phyloP scores from a whole-genome alignment of 2,113 vertebrate species.

The Sakesphorus luctuosus region DNA sequence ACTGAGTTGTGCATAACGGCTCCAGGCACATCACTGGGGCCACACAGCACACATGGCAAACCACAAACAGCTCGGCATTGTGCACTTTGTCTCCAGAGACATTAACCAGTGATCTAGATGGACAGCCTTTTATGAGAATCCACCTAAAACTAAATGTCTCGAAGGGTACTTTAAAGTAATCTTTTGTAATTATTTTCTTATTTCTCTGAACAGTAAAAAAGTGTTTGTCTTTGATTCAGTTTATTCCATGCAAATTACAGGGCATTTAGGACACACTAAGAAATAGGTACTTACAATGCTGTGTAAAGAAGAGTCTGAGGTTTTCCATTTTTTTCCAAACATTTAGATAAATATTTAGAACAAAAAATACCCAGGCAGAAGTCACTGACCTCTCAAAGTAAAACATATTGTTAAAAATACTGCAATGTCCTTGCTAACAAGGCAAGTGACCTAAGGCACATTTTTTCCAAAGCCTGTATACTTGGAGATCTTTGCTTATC shows the following conservation, averaged over 20 bases:
- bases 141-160: neutral
- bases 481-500: conserved; percentile 68
- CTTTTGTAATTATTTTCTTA: neutral
- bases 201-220: neutral
- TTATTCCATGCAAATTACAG: neutral
- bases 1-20: neutral
- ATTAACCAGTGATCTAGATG: neutral
- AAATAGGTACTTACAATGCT: neutral
- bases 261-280: neutral
- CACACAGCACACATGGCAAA: neutral
- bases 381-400: conserved; percentile 60
- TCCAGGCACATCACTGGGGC: neutral
- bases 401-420: conserved; percentile 75
- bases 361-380: conserved; percentile 34
- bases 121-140: neutral
- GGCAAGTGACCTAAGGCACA: conserved; percentile 54
- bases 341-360: conserved; percentile 40
- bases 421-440: conserved; percentile 47
- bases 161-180: neutral
- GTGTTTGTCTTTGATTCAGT: neutral
- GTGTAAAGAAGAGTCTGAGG: neutral
- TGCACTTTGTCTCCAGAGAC: neutral
- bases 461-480: conserved; percentile 35
- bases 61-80: neutral
- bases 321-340: neutral